A percentile compares a stretch with the other conserved stretches of the same genome.
Evolutionary conservation across 64 coral and sea anemone genomes (phyloP).

Genomic region (Actinia tenebrosa): DNA sequence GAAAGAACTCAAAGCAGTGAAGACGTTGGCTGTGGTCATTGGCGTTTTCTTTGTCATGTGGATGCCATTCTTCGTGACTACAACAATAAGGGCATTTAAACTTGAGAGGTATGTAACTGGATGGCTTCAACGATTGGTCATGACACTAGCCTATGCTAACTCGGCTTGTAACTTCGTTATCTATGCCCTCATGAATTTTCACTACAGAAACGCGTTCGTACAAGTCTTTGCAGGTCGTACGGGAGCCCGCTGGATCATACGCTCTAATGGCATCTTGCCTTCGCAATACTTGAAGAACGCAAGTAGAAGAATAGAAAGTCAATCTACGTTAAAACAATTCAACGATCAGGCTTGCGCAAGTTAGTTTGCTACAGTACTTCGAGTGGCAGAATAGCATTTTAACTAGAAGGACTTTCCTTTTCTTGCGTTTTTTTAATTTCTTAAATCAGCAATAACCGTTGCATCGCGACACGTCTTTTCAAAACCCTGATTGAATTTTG

Average conservation of each 20-base stretch:
- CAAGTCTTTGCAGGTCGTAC: constrained; percentile 15
- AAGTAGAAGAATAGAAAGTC: not conserved
- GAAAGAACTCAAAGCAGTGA: constrained; percentile 76
- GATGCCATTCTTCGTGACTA: constrained; percentile 75
- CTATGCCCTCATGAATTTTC: constrained; percentile 76
- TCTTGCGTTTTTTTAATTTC: no score
- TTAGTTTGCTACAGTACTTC: no score
- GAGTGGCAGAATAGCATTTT: no score
- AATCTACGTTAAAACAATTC: no score
- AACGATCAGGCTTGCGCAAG: no score
- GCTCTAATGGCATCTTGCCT: not conserved
- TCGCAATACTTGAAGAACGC: not conserved
- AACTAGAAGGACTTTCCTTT: no score
- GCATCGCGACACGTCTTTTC: no score
- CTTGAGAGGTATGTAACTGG: constrained; percentile 16
- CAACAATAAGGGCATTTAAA: constrained; percentile 59
- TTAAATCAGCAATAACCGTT: no score
- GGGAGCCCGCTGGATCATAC: not conserved
- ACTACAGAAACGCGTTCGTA: constrained; percentile 56
- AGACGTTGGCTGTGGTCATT: constrained; percentile 72
- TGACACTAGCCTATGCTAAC: constrained; percentile 71
- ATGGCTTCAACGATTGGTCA: constrained; percentile 32
- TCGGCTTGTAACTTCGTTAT: constrained; percentile 87
- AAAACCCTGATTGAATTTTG: no score
- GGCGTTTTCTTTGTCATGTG: constrained; percentile 87